Percentiles rank a stretch among this genome's conserved stretches.
Evolutionary conservation across 2,797 vertebrate species (phyloP).

Genomic region (Hemibagrus guttatus): DNA sequence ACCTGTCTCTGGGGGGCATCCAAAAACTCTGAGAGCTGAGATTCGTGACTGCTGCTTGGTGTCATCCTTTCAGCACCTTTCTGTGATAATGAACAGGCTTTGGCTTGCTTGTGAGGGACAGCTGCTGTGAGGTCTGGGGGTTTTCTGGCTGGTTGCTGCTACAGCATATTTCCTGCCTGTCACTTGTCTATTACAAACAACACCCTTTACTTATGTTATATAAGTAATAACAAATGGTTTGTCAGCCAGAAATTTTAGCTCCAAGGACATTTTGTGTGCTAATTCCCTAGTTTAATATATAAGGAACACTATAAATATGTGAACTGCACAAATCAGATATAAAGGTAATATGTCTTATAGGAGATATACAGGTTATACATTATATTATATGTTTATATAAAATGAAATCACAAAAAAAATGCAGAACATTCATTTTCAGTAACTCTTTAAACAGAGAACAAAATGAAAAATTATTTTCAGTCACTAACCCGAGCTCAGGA

Average conservation of each 20-base stretch:
- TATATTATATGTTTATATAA: background rate
- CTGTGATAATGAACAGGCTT: conserved; percentile 14
- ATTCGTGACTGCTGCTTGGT: conserved; percentile 1
- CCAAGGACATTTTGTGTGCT: background rate
- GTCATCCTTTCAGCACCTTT: conserved; percentile 37
- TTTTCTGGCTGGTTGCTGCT: conserved; percentile 24
- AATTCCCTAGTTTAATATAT: conserved; percentile 3
- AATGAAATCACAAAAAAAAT: background rate
- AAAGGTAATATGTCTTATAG: background rate
- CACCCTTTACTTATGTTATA: conserved; percentile 18
- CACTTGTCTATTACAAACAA: conserved; percentile 1
- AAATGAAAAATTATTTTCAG: background rate
- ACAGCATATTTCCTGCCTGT: background rate
- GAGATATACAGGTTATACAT: background rate
- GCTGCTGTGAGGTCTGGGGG: conserved; percentile 22
- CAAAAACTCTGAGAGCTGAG: conserved; percentile 10
- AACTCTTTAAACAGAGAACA: background rate
- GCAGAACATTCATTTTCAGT: background rate
- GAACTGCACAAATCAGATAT: background rate
- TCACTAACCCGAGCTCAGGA: background rate
- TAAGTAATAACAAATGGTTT: conserved; percentile 16
- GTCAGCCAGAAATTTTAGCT: background rate
- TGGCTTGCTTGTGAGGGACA: conserved; percentile 32
- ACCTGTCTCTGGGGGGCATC: background rate
- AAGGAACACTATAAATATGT: background rate